Percentiles rank a stretch among this genome's conserved stretches.
Conservation (phyloP, 2,797 vertebrate genomes). For the Hippopotamyrus pictus region DNA sequence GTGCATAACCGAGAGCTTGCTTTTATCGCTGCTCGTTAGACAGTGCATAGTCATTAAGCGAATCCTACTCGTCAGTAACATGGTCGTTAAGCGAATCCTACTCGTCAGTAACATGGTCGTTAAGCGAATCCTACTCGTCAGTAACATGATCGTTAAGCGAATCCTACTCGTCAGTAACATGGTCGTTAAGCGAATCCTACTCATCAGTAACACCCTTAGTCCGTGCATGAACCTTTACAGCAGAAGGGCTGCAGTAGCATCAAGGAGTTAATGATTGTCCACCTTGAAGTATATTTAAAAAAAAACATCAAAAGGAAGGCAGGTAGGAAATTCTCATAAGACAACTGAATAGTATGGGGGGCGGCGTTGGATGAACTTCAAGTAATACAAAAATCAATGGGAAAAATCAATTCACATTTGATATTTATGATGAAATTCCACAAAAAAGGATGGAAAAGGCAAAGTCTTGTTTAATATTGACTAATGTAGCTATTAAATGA, state of each 20-base stretch:
- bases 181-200: conserved; percentile 69
- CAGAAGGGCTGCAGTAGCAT: conserved; percentile 53
- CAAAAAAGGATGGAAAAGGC: conserved; percentile 67
- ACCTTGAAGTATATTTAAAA: conserved; percentile 54
- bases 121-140: conserved; percentile 69
- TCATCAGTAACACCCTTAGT: conserved; percentile 57
- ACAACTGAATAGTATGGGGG: conserved; percentile 59
- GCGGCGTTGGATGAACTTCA: conserved; percentile 59
- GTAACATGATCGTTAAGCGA: conserved; percentile 60
- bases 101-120: conserved; percentile 57
- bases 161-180: conserved; percentile 63
- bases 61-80: conserved; percentile 59
- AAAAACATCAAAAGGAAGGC: conserved; percentile 52
- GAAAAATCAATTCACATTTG: conserved; percentile 59
- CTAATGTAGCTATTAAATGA: conserved; percentile 77
- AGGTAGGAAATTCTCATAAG: conserved; percentile 53
- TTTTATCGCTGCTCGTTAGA: conserved; percentile 66
- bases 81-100: conserved; percentile 67
- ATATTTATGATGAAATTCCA: conserved; percentile 72
- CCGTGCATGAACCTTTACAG: conserved; percentile 49
- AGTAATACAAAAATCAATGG: conserved; percentile 58
- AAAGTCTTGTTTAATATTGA: conserved; percentile 57
- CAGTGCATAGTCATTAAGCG: conserved; percentile 66
- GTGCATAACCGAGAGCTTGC: conserved; percentile 28
- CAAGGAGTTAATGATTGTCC: conserved; percentile 60